Evolutionary conservation across 1,140 invertebrate species (phyloP).

Genomic region (Drosophila ercepeae): DNA sequence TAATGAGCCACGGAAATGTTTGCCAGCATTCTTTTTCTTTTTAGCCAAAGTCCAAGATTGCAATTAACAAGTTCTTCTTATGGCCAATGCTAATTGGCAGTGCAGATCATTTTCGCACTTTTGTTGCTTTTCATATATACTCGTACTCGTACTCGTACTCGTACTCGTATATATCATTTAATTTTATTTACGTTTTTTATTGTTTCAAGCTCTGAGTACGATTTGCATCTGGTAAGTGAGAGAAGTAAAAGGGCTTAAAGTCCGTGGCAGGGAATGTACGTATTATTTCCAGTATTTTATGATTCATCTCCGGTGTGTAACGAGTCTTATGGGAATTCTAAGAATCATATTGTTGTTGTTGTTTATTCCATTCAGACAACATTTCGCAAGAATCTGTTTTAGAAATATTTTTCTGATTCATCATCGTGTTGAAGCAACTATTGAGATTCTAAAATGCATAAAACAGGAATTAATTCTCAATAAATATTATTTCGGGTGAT

Average conservation of each 20-base stretch:
- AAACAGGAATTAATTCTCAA: not conserved
- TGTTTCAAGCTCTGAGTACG: not conserved
- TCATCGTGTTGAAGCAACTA: constrained; percentile 4
- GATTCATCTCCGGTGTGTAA: constrained; percentile 20
- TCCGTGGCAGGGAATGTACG: not conserved
- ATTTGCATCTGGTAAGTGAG: constrained; percentile 2
- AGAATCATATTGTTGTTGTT: constrained; percentile 10
- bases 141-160: too few relatives aligned
- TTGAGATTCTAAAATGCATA: not conserved
- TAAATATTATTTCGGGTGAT: not conserved
- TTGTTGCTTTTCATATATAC: not conserved
- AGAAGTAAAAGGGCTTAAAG: not conserved
- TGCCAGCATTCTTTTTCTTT: constrained; percentile 16
- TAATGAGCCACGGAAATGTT: constrained; percentile 66
- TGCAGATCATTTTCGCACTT: constrained; percentile 35
- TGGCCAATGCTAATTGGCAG: constrained; percentile 62
- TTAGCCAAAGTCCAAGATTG: constrained; percentile 13
- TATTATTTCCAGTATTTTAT: constrained; percentile 3
- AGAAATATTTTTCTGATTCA: constrained; percentile 12
- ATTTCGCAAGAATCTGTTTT: constrained; percentile 22
- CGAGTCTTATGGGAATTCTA: constrained; percentile 26
- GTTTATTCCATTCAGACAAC: constrained; percentile 8
- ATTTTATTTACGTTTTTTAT: not conserved
- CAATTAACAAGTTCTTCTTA: constrained; percentile 69
- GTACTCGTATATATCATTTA: not conserved